Evolutionary conservation across 1,140 invertebrate genomes (phyloP).

Genomic region (Galleria mellonella): DNA sequence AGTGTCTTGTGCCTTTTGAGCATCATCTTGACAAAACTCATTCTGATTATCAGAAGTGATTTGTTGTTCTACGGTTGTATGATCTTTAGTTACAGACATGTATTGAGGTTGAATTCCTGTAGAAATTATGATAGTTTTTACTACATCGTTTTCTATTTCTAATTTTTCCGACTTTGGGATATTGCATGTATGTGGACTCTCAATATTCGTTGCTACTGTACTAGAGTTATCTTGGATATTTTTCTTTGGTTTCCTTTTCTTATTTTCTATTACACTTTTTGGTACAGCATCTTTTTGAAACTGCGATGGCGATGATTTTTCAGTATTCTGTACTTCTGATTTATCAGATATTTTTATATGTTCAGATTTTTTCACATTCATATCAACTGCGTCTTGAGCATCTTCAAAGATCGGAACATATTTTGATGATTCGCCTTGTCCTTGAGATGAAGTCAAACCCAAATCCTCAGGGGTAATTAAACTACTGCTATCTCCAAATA

Average conservation of each 20-base stretch:
- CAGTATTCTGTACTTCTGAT: not conserved
- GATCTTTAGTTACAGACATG: not conserved
- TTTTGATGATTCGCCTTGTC: conserved; percentile 8
- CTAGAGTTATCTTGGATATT: not conserved
- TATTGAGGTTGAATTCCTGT: conserved; percentile 32
- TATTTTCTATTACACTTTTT: not conserved
- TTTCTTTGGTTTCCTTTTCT: not conserved
- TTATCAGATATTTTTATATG: not conserved
- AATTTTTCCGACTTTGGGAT: too few relatives aligned
- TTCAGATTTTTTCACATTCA: conserved; percentile 1
- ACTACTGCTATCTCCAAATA: conserved; percentile 60
- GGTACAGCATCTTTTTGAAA: not conserved
- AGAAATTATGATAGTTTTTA: conserved; percentile 49
- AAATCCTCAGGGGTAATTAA: conserved; percentile 61
- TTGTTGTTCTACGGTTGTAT: conserved; percentile 1
- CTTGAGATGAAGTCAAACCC: conserved; percentile 20
- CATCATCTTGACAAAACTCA: not conserved
- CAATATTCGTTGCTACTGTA: not conserved
- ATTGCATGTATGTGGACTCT: not conserved
- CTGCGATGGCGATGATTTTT: not conserved
- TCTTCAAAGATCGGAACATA: conserved; percentile 45
- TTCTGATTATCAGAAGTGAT: not conserved
- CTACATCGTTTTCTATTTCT: conserved; percentile 17
- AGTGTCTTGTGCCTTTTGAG: not conserved
- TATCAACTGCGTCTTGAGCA: conserved; percentile 45